A percentile compares a stretch with the other conserved stretches of the same genome.
phyloP scores from a whole-genome alignment of 2,113 vertebrate species.

The Nothoprocta pentlandii region DNA sequence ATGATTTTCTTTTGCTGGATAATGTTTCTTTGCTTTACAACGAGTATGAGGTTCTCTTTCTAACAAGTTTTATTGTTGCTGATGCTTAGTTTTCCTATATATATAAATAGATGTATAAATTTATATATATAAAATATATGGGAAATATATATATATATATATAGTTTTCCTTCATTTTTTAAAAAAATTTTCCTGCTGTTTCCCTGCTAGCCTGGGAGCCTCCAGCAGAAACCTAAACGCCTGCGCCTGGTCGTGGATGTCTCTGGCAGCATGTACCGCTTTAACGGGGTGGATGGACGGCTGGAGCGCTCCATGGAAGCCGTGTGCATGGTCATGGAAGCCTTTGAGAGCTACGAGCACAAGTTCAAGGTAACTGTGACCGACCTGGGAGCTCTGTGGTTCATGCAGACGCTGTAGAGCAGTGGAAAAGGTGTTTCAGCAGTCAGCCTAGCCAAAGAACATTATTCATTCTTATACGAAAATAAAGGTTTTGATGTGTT shows the following conservation, averaged over 20 bases:
- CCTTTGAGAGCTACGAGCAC: constrained; percentile 93
- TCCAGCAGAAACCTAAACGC: constrained; percentile 94
- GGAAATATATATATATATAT: neutral
- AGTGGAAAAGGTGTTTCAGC: constrained; percentile 7
- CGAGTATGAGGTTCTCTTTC: neutral
- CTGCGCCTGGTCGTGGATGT: constrained; percentile 90
- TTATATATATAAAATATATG: too few relatives aligned
- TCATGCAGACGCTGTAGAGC: neutral
- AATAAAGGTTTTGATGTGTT: constrained; percentile 23
- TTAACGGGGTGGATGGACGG: constrained; percentile 91
- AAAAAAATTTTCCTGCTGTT: neutral
- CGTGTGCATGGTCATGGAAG: constrained; percentile 97
- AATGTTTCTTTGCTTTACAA: neutral
- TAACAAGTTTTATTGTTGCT: neutral
- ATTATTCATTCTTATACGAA: constrained; percentile 21
- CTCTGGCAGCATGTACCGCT: constrained; percentile 98
- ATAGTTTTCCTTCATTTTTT: neutral
- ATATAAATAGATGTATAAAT: too few relatives aligned
- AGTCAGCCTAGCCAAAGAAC: constrained; percentile 20
- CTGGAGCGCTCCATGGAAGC: constrained; percentile 98
- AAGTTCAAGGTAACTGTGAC: constrained; percentile 91
- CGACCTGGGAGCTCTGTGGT: neutral
- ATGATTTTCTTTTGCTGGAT: neutral
- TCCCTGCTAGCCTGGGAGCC: constrained; percentile 84
- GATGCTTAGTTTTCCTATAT: neutral